These are phyloP conservation scores for Bellardia bayeri DNA, from an alignment of 2,888 invertebrate genomes.

Conservation along the genomic window DNA sequence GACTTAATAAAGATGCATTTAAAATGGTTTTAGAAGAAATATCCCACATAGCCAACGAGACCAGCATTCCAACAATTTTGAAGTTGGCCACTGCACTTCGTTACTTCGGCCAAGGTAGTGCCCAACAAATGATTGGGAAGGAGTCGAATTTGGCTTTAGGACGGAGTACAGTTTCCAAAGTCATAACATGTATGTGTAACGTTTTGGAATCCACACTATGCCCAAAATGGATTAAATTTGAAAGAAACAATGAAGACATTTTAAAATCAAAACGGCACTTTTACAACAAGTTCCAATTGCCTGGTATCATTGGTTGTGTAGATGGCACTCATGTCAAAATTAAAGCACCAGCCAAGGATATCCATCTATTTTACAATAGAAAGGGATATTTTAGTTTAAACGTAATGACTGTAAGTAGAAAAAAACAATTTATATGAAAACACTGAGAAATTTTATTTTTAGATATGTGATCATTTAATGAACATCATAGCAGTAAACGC, in stretches of 20 bases:
- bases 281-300: no score
- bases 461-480: no score
- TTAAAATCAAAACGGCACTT: no score
- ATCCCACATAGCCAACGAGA: neutral
- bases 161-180: constrained; percentile 9
- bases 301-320: no score
- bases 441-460: no score
- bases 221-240: neutral
- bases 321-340: no score
- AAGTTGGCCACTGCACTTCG: constrained; percentile 14
- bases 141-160: constrained; percentile 15
- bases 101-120: constrained; percentile 20
- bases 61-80: constrained; percentile 20
- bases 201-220: constrained; percentile 16
- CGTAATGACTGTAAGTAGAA: no score
- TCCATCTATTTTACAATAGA: no score
- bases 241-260: neutral
- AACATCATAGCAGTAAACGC: no score
- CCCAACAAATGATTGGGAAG: constrained; percentile 27
- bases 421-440: no score
- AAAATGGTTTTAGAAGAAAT: constrained; percentile 13
- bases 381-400: no score
- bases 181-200: neutral
- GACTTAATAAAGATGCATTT: neutral
- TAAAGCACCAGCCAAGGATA: no score